These are phyloP conservation scores for Corythornis madagascariensis DNA, from an alignment of 2,113 vertebrate species.

Conservation along the genomic window DNA sequence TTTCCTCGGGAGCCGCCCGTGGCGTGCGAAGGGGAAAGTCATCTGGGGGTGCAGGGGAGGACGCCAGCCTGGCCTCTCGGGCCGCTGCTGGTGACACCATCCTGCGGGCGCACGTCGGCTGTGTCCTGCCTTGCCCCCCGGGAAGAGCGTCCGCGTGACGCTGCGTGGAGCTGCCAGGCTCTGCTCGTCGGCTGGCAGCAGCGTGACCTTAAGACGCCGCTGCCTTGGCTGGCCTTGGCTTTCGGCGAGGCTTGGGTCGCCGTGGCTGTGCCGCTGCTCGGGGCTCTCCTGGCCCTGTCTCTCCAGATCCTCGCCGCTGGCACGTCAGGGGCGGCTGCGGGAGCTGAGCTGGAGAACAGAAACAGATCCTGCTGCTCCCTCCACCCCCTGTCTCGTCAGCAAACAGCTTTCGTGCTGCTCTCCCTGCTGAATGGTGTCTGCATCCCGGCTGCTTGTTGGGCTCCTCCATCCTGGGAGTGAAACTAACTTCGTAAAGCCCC, in stretches of 20 bases:
- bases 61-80: not conserved
- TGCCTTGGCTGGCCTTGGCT: not conserved
- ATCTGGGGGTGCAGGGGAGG: accelerated
- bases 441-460: not conserved
- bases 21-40: not conserved
- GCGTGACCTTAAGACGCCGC: not conserved
- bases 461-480: not conserved
- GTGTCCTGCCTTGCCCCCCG: accelerated
- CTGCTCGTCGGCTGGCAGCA: too few species aligned
- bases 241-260: not conserved
- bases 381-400: not conserved
- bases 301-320: conserved; percentile 3
- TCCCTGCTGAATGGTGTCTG: not conserved
- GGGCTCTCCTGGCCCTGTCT: not conserved
- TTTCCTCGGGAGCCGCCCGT: not conserved
- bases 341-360: not conserved
- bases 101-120: accelerated
- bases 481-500: not conserved
- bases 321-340: not conserved
- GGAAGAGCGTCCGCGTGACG: accelerated
- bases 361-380: not conserved
- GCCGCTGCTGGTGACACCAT: accelerated
- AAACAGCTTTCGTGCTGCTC: not conserved
- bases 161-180: not conserved
- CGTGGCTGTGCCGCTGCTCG: not conserved